Evolutionary conservation across 2,797 vertebrate genomes (phyloP), one percentile per base, ranked within the genome.

Genomic region (Enteromius radiatus): DNA sequence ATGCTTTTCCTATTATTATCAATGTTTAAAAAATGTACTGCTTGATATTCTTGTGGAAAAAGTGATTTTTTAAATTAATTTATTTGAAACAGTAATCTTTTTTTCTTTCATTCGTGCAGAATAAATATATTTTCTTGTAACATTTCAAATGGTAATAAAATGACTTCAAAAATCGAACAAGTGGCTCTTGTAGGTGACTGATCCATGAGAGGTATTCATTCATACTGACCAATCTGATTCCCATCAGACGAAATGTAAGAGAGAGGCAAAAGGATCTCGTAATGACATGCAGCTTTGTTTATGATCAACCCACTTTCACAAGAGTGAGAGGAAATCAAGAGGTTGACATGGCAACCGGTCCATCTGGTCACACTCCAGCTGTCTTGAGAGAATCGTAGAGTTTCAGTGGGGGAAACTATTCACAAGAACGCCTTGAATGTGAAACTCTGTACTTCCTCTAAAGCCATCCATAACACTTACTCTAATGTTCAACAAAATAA

Each of bases 361-460:
- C 87, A 91, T 91, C 90, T 91, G 91, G 89, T 93, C 85, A 82
- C 61, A 81, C 78, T 87, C 89, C 92, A 92, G 92, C 91, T 93
- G 92, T 91, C 90, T 86, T 78, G 54, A 80, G 87, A 70, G 83
- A 84, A 82, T 78, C 77, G 74, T 85, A 85, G 81, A 85, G 85
- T 86, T 89, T 84, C 71, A 67, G 84, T 76, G 74, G 80, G 87
- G 71, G 61, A 84, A 85, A 82, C 75, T 76, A 82, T 84, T 85
- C 81, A 84, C 75, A 84, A 88, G 90, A 92, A 92, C 90, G 86
- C 80, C 65, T 68, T 26, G 73, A 78, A 81, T 90, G 84, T 49
- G 28, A 76, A 82, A 64, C 54, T 59, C 41, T 78, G 45, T 52
- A 38, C 43, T 52, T 80, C 80, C 75, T 83, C 84, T 78, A 80